These are phyloP conservation scores for Anthophora plumipes DNA, from an alignment of 2,888 invertebrate genomes.

Conservation along the genomic window DNA sequence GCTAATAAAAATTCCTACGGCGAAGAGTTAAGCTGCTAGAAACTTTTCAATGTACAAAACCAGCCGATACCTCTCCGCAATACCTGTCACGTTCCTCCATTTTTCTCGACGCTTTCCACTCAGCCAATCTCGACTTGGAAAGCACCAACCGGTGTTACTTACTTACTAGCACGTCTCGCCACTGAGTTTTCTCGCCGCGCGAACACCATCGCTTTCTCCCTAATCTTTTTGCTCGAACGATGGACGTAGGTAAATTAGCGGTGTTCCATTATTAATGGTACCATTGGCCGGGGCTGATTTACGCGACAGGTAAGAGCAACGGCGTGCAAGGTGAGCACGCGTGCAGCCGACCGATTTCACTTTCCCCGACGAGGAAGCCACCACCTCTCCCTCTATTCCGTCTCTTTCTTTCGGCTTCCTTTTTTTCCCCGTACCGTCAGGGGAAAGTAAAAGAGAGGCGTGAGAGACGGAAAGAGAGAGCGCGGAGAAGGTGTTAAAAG, in stretches of 20 bases:
- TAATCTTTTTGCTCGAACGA: conserved; percentile 3
- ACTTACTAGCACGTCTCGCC: no score
- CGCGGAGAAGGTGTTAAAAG: conserved; percentile 62
- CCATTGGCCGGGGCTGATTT: conserved; percentile 68
- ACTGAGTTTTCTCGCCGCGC: neutral
- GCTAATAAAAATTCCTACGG: no score
- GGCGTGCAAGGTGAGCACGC: conserved; percentile 72
- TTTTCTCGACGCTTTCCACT: conserved; percentile 5
- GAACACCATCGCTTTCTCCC: conserved; percentile 14
- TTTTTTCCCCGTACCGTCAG: conserved; percentile 38
- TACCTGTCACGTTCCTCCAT: neutral
- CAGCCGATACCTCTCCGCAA: neutral
- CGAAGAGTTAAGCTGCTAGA: no score
- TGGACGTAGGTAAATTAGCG: conserved; percentile 48
- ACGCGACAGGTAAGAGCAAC: conserved; percentile 71
- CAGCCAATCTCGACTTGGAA: neutral
- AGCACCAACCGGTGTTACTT: neutral
- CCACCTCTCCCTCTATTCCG: conserved; percentile 66
- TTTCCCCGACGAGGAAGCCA: conserved; percentile 78
- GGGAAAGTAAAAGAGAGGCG: conserved; percentile 72
- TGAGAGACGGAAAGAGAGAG: conserved; percentile 37
- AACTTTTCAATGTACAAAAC: no score
- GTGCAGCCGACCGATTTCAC: conserved; percentile 78
- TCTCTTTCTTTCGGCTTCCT: conserved; percentile 45
- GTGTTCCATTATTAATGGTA: conserved; percentile 63